Conservation (phyloP, 2,113 vertebrate species). For the Cyrtonyx montezumae region DNA sequence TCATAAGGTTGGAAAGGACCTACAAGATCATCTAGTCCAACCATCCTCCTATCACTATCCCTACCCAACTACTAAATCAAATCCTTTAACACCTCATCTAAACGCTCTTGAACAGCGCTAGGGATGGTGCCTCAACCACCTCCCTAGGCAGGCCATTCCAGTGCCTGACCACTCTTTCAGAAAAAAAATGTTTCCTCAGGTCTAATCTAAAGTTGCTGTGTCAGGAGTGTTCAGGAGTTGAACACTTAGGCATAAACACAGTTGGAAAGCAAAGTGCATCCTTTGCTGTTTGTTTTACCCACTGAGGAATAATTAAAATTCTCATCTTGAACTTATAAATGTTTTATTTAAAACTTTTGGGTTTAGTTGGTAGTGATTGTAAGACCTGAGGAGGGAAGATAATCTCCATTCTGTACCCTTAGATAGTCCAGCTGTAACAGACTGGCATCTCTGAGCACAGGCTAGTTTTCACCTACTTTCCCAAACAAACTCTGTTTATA, state of each 20-base stretch:
- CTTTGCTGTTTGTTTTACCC: background rate
- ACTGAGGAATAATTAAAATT: background rate
- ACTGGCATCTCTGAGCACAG: background rate
- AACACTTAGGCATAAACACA: accelerated
- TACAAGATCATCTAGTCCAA: too few relatives aligned
- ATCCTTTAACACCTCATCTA: too few relatives aligned
- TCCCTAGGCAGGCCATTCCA: too few relatives aligned
- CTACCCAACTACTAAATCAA: too few relatives aligned
- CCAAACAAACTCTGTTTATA: background rate
- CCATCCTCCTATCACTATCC: too few relatives aligned
- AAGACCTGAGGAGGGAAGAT: background rate
- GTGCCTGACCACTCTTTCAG: too few relatives aligned
- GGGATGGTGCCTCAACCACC: too few relatives aligned
- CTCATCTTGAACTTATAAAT: background rate
- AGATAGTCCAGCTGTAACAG: background rate
- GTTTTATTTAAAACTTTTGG: background rate
- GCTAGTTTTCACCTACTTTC: background rate
- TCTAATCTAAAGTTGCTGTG: too few relatives aligned
- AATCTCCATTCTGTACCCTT: background rate
- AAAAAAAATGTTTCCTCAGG: too few relatives aligned
- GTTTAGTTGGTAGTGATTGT: background rate
- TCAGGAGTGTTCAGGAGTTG: background rate
- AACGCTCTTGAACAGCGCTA: too few relatives aligned
- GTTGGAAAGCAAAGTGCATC: background rate
- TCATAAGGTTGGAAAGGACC: too few relatives aligned